These are phyloP conservation scores for Trematocara unimaculatum DNA, from an alignment of 2,113 vertebrate genomes.

Conservation along the genomic window DNA sequence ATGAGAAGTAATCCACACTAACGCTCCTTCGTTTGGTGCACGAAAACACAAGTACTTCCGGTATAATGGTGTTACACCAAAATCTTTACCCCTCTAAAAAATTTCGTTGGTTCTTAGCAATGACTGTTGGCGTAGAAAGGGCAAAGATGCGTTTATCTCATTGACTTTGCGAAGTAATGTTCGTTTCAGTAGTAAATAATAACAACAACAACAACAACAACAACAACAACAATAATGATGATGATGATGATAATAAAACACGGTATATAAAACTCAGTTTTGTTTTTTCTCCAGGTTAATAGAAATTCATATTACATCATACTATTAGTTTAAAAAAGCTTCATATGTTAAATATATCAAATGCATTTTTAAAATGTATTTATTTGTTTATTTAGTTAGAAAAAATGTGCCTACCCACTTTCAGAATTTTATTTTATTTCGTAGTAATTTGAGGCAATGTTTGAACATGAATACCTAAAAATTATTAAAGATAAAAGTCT, in stretches of 20 bases:
- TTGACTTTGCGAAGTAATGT: neutral
- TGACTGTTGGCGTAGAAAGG: neutral
- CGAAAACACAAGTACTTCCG: slow-evolving; percentile 15
- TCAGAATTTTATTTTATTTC: neutral
- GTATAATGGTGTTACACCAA: neutral
- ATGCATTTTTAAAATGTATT: neutral
- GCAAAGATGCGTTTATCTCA: neutral
- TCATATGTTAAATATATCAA: neutral
- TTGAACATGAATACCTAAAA: neutral
- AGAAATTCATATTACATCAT: neutral
- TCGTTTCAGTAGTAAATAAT: neutral
- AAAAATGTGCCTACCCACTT: neutral
- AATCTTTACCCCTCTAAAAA: neutral
- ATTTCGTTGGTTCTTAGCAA: neutral
- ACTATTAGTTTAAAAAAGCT: neutral
- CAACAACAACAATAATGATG: neutral
- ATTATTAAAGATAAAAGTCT: neutral
- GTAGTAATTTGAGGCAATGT: neutral
- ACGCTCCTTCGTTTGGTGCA: neutral
- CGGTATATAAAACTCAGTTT: neutral
- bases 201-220: neutral
- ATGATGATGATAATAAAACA: neutral
- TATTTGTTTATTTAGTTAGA: neutral
- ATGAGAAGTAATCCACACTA: neutral
- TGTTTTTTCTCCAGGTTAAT: neutral